Base-by-base conservation (phyloP, 2,888 invertebrate genomes). In the Campoletis raptor region DNA sequence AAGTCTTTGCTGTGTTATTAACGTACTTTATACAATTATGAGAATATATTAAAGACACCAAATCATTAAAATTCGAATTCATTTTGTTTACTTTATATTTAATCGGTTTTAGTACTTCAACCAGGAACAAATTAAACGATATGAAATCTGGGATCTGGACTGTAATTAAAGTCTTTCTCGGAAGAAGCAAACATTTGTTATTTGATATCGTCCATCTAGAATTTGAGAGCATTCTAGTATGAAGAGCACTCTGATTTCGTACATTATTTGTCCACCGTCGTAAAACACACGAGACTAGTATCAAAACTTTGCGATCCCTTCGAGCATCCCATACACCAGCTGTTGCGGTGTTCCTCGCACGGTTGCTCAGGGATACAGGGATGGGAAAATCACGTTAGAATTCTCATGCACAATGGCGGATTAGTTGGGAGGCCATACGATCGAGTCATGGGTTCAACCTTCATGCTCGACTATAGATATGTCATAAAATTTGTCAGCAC, bases 331-430 rank as follows among this genome's bases (percentile, higher is more conserved):
- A 45, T 52, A 57, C 40, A 15, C 54, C 82, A 54, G 52, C 78
- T 77, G 84, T 77, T 74, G 61, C 61, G 30, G 18, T 54, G 30
- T n/a, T 61, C 66, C 57, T 52, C 77, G 83, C 69, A 64, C 82
- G 67, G 21, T 73, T 73, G 73, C 69, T 61, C 67, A 57, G 66
- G 76, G 73, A 89, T 89, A 86, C 87, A 85, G 87, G 87, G 88
- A 70, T 70, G 64, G 21, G 36, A 36, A 89, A 89, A 90, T 91
- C 90, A 88, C 88, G 83, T 91, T 87, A 74, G 76, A 54, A 80
- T 86, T 81, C 77, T 87, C 81, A 83, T 79, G 82, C 85, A 91
- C 91, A 91, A 92, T 91, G 88, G 88, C 64, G 89, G 90, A 92
- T 92, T 91, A 92, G 91, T 89, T 87, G 89, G 42, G 88, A 80